These are phyloP conservation scores for Galemys pyrenaicus DNA, from an alignment of 2,113 vertebrate species.

Conservation along the genomic window DNA sequence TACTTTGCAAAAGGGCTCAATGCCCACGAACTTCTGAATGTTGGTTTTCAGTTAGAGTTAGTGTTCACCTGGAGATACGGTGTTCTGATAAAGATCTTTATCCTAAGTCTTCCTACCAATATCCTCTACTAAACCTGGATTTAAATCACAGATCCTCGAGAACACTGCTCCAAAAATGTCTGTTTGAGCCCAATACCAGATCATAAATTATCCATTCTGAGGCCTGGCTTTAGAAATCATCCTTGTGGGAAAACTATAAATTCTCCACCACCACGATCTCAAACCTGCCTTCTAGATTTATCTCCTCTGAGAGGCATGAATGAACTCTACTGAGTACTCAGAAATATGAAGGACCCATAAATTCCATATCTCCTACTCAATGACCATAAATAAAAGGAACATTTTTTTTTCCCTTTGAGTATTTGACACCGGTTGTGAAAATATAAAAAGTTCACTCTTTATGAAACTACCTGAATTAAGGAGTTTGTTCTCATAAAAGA, in stretches of 20 bases:
- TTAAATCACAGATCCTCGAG: not conserved
- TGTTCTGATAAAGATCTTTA: constrained; percentile 28
- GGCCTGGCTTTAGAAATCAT: constrained; percentile 40
- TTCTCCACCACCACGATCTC: constrained; percentile 31
- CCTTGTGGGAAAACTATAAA: constrained; percentile 38
- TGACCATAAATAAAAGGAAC: not conserved
- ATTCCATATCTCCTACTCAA: not conserved
- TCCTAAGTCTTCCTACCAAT: not conserved
- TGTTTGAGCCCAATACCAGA: constrained; percentile 37
- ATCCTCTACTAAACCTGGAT: not conserved
- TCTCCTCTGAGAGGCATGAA: not conserved
- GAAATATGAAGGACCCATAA: not conserved
- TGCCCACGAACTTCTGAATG: not conserved
- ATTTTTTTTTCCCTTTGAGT: not conserved
- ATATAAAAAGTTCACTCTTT: not conserved
- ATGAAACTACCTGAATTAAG: not conserved
- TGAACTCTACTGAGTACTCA: constrained; percentile 40
- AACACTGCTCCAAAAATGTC: constrained; percentile 21
- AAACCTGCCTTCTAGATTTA: constrained; percentile 11
- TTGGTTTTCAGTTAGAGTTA: constrained; percentile 16
- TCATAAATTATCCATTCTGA: constrained; percentile 9
- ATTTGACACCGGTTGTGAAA: not conserved
- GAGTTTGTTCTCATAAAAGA: not conserved
- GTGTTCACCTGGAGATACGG: not conserved
- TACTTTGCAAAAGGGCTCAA: not conserved